A percentile compares a stretch with the other conserved stretches of the same genome.
These are phyloP conservation scores for Fregata magnificens DNA, from an alignment of 2,113 vertebrate species.

Conservation along the genomic window DNA sequence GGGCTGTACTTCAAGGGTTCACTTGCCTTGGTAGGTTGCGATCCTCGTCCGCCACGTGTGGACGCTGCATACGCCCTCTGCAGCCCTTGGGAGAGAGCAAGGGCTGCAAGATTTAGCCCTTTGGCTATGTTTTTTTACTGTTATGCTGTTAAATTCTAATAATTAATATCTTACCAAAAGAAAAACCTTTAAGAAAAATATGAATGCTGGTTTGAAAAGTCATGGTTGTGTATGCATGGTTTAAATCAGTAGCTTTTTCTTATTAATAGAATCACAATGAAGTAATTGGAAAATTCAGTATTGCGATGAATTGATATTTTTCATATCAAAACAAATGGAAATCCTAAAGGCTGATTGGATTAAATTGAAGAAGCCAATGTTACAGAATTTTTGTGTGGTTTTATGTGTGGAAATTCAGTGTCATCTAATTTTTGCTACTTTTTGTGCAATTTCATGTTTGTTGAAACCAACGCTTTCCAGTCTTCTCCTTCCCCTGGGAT, in stretches of 20 bases:
- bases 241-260: background rate
- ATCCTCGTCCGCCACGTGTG: accelerated
- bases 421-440: background rate
- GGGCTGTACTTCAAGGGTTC: background rate
- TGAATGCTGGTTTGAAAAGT: background rate
- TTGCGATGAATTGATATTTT: background rate
- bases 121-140: background rate
- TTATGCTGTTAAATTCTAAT: background rate
- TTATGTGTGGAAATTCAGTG: background rate
- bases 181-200: background rate
- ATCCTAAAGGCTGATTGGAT: background rate
- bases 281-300: background rate
- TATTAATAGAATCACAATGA: background rate
- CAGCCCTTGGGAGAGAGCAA: background rate
- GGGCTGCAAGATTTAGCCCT: background rate
- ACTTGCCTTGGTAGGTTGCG: background rate
- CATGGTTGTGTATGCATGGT: background rate
- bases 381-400: background rate
- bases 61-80: background rate
- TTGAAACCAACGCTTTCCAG: background rate
- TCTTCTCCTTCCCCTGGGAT: background rate
- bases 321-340: background rate
- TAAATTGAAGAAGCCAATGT: background rate
- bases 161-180: background rate
- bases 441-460: background rate